Conservation (phyloP, 1,140 invertebrate genomes). For the Camponotus pennsylvanicus region DNA sequence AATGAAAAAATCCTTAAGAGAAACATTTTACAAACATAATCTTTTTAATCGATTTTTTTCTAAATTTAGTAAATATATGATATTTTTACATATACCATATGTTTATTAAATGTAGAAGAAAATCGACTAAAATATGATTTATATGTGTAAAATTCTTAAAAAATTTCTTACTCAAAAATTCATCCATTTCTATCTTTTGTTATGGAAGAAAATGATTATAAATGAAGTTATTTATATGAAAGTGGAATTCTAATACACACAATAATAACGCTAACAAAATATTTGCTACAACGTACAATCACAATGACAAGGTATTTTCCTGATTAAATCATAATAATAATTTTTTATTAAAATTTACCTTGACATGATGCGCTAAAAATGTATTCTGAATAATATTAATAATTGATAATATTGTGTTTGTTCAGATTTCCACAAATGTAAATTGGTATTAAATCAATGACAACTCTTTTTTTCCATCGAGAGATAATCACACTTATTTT, state of each 20-base stretch:
- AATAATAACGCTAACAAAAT: neutral
- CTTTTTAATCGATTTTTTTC: no score
- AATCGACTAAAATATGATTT: neutral
- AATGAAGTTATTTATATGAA: neutral
- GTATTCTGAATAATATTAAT: neutral
- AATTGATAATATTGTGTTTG: neutral
- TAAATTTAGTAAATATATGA: neutral
- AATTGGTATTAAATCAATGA: slow-evolving; percentile 5
- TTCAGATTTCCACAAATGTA: neutral
- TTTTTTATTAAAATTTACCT: slow-evolving; percentile 19
- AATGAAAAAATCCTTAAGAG: no score
- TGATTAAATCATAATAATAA: neutral
- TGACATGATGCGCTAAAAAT: neutral
- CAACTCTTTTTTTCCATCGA: neutral
- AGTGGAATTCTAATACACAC: neutral
- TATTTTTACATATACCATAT: neutral
- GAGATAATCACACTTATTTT: neutral
- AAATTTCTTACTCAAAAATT: neutral
- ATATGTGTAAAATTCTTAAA: neutral
- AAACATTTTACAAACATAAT: no score
- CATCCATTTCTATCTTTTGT: neutral
- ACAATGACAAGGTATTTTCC: neutral
- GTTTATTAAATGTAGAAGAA: slow-evolving; percentile 5
- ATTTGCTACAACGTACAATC: no score
- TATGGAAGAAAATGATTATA: neutral